Percentiles rank a stretch among this genome's conserved stretches.
phyloP scores from a whole-genome alignment of 2,888 invertebrate species.

The Dolomedes plantarius region DNA sequence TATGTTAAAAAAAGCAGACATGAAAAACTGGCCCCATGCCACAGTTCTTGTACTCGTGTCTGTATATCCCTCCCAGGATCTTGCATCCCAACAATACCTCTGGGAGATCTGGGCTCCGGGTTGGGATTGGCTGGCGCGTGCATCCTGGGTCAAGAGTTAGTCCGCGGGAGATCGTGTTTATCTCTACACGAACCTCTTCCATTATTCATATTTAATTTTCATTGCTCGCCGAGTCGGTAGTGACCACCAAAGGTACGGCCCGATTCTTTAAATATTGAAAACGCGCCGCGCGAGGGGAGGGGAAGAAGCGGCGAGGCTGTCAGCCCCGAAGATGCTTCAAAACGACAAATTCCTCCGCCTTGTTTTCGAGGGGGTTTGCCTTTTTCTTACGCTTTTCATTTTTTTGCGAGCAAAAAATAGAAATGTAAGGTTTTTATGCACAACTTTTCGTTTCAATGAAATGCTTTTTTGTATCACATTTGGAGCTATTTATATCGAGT shows the following conservation, averaged over 20 bases:
- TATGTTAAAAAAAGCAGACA: conserved; percentile 10
- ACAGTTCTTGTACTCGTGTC: conserved; percentile 7
- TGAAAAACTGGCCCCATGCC: conserved; percentile 15
- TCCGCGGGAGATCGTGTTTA: conserved; percentile 65
- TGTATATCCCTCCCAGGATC: conserved; percentile 23
- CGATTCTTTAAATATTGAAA: conserved; percentile 71
- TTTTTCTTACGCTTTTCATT: background rate
- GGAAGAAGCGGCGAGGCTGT: conserved; percentile 20
- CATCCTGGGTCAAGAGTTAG: conserved; percentile 64
- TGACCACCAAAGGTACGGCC: conserved; percentile 65
- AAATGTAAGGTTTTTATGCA: background rate
- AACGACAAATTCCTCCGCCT: conserved; percentile 45
- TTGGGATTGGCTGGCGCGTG: conserved; percentile 65
- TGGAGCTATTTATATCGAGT: background rate
- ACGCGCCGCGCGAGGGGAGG: conserved; percentile 23
- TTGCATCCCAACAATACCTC: conserved; percentile 60
- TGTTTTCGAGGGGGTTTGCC: conserved; percentile 1
- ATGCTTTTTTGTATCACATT: background rate
- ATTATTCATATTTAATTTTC: conserved; percentile 72
- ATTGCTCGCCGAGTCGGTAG: conserved; percentile 58
- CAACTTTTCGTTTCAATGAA: background rate
- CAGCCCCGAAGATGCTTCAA: conserved; percentile 43
- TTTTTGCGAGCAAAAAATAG: background rate
- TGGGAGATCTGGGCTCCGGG: conserved; percentile 51
- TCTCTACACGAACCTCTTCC: conserved; percentile 66